These are phyloP conservation scores for Micromussa lordhowensis DNA, from an alignment of 92 coral and sea anemone species.

Conservation along the genomic window DNA sequence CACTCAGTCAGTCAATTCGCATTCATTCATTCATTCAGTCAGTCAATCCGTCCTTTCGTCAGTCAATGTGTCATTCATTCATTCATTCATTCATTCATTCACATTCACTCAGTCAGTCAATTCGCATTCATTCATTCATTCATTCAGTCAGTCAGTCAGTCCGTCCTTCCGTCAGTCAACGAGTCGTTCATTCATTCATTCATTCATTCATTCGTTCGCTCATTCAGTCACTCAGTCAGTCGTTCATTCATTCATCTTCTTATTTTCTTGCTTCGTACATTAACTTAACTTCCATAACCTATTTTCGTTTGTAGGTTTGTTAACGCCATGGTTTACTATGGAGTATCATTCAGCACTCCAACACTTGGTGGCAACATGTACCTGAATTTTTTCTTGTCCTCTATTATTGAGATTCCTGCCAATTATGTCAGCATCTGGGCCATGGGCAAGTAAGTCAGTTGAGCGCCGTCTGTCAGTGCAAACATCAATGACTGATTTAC, in stretches of 20 bases:
- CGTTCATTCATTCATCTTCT: no score
- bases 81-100: no score
- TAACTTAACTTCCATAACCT: background rate
- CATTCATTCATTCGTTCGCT: background rate
- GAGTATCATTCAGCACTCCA: conserved; percentile 83
- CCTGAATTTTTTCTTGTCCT: conserved; percentile 77
- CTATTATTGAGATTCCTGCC: conserved; percentile 84
- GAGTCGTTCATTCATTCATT: no score
- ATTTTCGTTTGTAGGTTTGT: conserved; percentile 63
- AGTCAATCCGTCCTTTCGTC: no score
- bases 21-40: no score
- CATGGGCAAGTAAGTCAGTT: conserved; percentile 58
- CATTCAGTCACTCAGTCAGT: no score
- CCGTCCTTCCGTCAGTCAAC: no score
- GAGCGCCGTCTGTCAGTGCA: background rate
- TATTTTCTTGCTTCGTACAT: no score
- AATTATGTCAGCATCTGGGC: conserved; percentile 65
- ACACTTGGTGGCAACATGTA: conserved; percentile 90
- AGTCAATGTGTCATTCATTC: no score
- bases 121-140: background rate
- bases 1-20: background rate
- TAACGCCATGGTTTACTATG: conserved; percentile 84
- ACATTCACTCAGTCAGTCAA: no score
- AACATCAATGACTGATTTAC: no score
- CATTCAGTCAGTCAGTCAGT: no score